phyloP scores from a whole-genome alignment of 2,888 invertebrate genomes.

The Panzeria rudis region DNA sequence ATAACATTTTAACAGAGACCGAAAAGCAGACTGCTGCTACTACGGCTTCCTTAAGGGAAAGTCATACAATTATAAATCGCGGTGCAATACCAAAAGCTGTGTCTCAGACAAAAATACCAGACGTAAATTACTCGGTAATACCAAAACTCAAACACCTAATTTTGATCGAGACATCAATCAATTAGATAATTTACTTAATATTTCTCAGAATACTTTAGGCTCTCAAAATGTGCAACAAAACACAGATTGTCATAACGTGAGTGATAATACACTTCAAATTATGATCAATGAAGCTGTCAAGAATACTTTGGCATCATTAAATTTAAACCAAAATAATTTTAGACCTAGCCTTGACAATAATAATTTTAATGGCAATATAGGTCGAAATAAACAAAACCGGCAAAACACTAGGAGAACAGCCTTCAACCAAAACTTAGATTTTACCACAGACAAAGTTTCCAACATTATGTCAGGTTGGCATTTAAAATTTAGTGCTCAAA shows the following conservation, averaged over 20 bases:
- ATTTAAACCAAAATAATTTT: neutral
- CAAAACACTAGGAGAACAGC: neutral
- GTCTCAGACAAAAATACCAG: neutral
- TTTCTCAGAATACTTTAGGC: neutral
- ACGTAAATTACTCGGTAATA: neutral
- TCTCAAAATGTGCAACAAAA: neutral
- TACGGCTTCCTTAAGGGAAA: too few species aligned
- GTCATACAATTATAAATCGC: too few species aligned
- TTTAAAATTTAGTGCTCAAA: conserved; percentile 20
- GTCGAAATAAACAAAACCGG: neutral
- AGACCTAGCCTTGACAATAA: conserved; percentile 5
- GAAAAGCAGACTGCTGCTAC: too few species aligned
- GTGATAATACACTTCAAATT: neutral
- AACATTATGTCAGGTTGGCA: conserved; percentile 1
- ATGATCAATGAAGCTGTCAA: neutral
- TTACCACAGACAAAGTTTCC: conserved; percentile 9
- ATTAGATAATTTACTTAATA: conserved; percentile 8
- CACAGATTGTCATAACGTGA: neutral
- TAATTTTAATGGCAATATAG: neutral
- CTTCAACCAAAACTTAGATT: neutral
- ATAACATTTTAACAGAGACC: neutral
- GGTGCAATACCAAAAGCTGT: neutral
- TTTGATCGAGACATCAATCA: neutral
- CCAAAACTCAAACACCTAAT: neutral
- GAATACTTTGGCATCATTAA: neutral